Conservation (phyloP, 2,888 invertebrate species). For the Drosophila atripex region DNA sequence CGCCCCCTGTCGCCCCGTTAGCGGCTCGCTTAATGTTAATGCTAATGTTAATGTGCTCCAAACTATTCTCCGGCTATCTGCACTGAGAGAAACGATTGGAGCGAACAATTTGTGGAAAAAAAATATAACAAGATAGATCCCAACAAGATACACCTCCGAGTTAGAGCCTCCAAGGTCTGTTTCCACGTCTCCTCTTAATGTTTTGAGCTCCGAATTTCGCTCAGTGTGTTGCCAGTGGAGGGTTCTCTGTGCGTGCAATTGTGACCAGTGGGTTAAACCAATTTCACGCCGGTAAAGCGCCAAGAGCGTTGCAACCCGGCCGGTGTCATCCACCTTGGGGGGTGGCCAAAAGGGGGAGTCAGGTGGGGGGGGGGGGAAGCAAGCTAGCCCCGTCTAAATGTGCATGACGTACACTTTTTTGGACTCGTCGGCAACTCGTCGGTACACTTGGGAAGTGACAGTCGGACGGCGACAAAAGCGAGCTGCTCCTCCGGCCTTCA, state of each 20-base stretch:
- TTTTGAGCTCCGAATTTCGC: too few species aligned
- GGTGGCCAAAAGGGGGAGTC: constrained; percentile 4
- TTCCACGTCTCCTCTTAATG: too few species aligned
- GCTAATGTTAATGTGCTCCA: constrained; percentile 78
- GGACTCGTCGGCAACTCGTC: constrained; percentile 67
- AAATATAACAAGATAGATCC: too few species aligned
- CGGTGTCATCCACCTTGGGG: constrained; percentile 41
- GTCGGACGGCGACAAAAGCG: constrained; percentile 34
- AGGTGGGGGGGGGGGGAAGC: too few species aligned
- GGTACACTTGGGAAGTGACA: too few species aligned
- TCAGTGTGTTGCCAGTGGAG: constrained; percentile 2
- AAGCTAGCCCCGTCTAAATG: constrained; percentile 59
- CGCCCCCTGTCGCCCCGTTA: constrained; percentile 76
- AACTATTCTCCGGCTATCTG: constrained; percentile 56
- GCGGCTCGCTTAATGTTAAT: constrained; percentile 75
- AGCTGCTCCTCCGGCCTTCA: constrained; percentile 48
- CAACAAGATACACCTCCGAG: too few species aligned
- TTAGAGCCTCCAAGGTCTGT: too few species aligned
- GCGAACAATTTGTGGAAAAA: too few species aligned
- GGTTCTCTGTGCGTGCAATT: constrained; percentile 68
- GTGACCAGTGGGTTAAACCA: constrained; percentile 81
- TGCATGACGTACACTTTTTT: constrained; percentile 76
- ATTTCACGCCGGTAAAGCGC: constrained; percentile 81
- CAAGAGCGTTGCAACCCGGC: constrained; percentile 71
- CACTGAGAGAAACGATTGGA: background rate